These are phyloP conservation scores for Steinernema khuongi DNA, from an alignment of 1,140 invertebrate species.

Conservation along the genomic window DNA sequence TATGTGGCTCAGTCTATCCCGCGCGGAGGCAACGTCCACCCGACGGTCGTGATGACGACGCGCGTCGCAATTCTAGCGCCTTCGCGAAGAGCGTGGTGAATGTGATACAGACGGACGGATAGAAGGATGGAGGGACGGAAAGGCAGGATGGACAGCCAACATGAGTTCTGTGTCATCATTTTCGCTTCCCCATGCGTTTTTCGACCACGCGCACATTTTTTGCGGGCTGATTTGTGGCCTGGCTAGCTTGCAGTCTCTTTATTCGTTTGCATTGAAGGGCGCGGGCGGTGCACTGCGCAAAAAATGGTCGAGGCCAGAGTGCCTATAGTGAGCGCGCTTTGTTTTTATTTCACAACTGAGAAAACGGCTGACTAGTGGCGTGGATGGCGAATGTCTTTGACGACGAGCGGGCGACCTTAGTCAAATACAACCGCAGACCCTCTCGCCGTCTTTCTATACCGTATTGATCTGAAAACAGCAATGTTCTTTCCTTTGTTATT, in stretches of 20 bases:
- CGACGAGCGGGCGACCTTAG: not conserved
- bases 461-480: conserved; percentile 6
- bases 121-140: not conserved
- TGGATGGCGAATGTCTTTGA: conserved; percentile 10
- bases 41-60: not conserved
- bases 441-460: not conserved
- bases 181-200: not conserved
- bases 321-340: not conserved
- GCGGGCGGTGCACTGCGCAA: not conserved
- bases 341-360: conserved; percentile 11
- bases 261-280: not conserved
- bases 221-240: too few species aligned
- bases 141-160: not conserved
- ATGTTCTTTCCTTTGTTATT: not conserved
- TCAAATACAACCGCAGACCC: not conserved
- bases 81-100: not conserved
- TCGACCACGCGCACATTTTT: not conserved
- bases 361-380: conserved; percentile 9
- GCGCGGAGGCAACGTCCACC: not conserved
- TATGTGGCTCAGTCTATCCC: not conserved
- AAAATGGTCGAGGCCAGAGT: not conserved
- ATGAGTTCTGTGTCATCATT: not conserved
- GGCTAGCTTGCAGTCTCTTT: too few species aligned
- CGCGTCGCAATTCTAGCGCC: not conserved
- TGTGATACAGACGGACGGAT: not conserved